Evolutionary conservation across 2,888 invertebrate species (phyloP).

Genomic region (Epinotia demarniana): DNA sequence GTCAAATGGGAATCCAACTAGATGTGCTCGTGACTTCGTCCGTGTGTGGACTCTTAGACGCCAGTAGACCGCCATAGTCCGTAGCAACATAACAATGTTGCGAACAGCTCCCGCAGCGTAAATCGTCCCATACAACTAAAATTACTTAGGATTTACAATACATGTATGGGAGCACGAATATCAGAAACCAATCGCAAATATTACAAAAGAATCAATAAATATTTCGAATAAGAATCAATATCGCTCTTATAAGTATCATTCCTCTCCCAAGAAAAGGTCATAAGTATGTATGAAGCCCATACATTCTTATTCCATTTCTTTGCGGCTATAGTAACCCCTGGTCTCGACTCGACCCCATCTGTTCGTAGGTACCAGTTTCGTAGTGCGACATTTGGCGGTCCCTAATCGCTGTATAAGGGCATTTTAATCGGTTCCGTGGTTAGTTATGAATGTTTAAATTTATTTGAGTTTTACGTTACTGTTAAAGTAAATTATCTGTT

Average conservation of each 20-base stretch:
- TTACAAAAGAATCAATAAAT: slow-evolving; percentile 19
- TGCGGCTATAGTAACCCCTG: background rate
- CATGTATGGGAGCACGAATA: background rate
- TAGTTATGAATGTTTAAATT: slow-evolving; percentile 7
- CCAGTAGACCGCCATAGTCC: too few relatives aligned
- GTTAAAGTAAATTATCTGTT: background rate
- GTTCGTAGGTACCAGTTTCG: background rate
- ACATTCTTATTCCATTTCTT: background rate
- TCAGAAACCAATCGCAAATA: background rate
- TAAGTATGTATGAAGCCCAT: background rate
- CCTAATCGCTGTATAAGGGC: slow-evolving; percentile 18
- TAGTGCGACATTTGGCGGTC: slow-evolving; percentile 25
- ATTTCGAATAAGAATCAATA: slow-evolving; percentile 26
- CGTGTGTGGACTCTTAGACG: too few relatives aligned
- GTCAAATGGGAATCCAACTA: too few relatives aligned
- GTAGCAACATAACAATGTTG: too few relatives aligned
- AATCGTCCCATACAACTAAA: too few relatives aligned
- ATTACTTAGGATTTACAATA: background rate
- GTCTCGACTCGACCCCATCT: slow-evolving; percentile 23
- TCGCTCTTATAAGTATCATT: slow-evolving; percentile 23
- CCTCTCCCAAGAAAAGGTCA: background rate
- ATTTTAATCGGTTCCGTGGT: slow-evolving; percentile 19
- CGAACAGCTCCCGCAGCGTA: too few relatives aligned
- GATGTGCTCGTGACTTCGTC: too few relatives aligned
- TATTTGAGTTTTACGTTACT: background rate